Conservation (phyloP, 2,113 vertebrate species). For the Phrynosoma platyrhinos region DNA sequence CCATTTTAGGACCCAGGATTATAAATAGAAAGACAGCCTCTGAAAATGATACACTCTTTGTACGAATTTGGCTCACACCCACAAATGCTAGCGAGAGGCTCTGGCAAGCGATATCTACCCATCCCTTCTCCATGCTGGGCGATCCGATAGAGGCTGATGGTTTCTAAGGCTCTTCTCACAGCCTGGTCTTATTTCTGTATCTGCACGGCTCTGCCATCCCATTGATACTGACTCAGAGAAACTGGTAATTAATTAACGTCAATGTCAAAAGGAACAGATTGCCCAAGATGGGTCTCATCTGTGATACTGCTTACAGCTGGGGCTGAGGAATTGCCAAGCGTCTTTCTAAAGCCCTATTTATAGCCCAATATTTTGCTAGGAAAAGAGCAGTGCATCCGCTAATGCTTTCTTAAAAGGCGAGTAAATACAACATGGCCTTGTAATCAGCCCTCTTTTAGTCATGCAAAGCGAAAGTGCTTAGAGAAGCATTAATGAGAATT, state of each 20-base stretch:
- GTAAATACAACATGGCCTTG: constrained; percentile 13
- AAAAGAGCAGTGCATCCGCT: constrained; percentile 3
- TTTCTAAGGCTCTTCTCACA: not conserved
- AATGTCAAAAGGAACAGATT: constrained; percentile 17
- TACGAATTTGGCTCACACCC: constrained; percentile 47
- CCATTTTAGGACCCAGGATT: constrained; percentile 24
- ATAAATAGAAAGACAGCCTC: constrained; percentile 58
- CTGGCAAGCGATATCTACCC: constrained; percentile 5
- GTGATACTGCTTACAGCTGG: constrained; percentile 30
- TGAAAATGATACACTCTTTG: constrained; percentile 58
- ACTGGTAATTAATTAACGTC: constrained; percentile 16
- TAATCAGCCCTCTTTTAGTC: constrained; percentile 13
- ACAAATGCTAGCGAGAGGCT: constrained; percentile 34
- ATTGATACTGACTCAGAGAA: constrained; percentile 34
- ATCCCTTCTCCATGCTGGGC: not conserved
- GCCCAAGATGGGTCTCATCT: not conserved
- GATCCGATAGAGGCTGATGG: not conserved
- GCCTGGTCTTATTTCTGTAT: not conserved
- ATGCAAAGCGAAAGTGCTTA: not conserved
- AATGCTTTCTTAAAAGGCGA: not conserved
- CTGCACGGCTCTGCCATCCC: not conserved
- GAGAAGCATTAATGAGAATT: not conserved
- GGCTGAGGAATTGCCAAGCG: constrained; percentile 15
- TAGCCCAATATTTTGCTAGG: constrained; percentile 26
- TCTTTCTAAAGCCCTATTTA: constrained; percentile 17